Evolutionary conservation across 2,888 invertebrate species (phyloP).

Genomic region (Parapristionchus giblindavisi): DNA sequence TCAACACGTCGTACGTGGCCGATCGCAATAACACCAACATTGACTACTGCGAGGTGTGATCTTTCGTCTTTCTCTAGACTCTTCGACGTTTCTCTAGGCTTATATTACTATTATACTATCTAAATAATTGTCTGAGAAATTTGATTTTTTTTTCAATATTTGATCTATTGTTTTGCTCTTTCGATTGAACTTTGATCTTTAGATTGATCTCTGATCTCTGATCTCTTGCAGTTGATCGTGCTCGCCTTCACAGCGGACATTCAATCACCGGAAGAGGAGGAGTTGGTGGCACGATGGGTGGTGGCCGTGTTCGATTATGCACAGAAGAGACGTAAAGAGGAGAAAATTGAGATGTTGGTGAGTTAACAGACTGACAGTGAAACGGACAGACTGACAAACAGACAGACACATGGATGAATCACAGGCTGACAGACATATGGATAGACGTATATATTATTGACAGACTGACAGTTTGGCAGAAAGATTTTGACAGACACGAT

Average conservation of each 20-base stretch:
- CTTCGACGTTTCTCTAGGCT: neutral
- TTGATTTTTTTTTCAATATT: neutral
- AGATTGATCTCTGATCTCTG: neutral
- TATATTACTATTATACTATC: neutral
- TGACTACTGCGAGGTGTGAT: conserved; percentile 49
- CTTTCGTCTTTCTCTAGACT: conserved; percentile 10
- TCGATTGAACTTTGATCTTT: conserved; percentile 13
- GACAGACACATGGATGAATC: too few relatives aligned
- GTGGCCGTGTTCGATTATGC: conserved; percentile 55
- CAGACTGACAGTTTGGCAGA: too few relatives aligned
- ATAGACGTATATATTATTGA: too few relatives aligned
- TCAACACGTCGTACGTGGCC: conserved; percentile 39
- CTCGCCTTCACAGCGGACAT: conserved; percentile 53
- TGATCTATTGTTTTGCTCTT: neutral
- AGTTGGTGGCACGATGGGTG: conserved; percentile 58
- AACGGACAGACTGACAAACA: too few relatives aligned
- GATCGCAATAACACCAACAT: conserved; percentile 45
- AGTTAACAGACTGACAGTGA: too few relatives aligned
- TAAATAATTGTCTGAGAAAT: too few relatives aligned
- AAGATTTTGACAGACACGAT: too few relatives aligned
- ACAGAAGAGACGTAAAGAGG: conserved; percentile 40
- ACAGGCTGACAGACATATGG: too few relatives aligned
- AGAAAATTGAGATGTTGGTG: conserved; percentile 53
- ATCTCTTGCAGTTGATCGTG: conserved; percentile 47
- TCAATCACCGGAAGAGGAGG: conserved; percentile 46